These are phyloP conservation scores for Papilio demoleus DNA, from an alignment of 2,888 invertebrate genomes.

Conservation along the genomic window DNA sequence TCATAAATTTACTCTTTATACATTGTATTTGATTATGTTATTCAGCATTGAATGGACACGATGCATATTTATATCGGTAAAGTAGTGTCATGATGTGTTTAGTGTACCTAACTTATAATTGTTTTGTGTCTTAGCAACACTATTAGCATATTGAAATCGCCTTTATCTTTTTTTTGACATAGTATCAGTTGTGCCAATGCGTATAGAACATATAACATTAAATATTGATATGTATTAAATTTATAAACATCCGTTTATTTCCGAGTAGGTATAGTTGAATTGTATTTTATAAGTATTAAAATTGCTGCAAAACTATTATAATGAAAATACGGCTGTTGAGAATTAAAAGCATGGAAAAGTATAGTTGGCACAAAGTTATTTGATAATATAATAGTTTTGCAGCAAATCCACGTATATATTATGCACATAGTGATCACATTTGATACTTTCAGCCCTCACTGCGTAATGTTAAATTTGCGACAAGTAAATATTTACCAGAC, in stretches of 20 bases:
- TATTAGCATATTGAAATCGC: constrained; percentile 15
- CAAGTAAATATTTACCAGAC: constrained; percentile 7
- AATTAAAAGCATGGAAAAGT: not conserved
- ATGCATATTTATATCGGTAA: constrained; percentile 21
- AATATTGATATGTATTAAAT: constrained; percentile 20
- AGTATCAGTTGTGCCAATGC: constrained; percentile 38
- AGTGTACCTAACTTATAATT: not conserved
- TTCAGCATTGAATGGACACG: constrained; percentile 9
- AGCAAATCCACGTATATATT: constrained; percentile 18
- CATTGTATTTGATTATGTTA: constrained; percentile 22
- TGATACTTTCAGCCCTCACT: constrained; percentile 23
- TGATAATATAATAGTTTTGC: constrained; percentile 22
- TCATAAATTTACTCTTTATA: constrained; percentile 27
- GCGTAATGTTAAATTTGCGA: constrained; percentile 21
- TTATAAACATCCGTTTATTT: constrained; percentile 5
- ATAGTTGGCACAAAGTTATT: constrained; percentile 13
- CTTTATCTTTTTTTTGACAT: constrained; percentile 25
- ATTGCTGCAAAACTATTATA: constrained; percentile 19
- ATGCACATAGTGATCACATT: constrained; percentile 33
- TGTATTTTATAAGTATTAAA: constrained; percentile 1
- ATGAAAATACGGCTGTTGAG: not conserved
- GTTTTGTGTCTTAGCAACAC: constrained; percentile 14
- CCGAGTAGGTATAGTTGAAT: constrained; percentile 2
- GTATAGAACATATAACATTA: constrained; percentile 21
- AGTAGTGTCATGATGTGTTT: constrained; percentile 23